A percentile compares a stretch with the other conserved stretches of the same genome.
These are phyloP conservation scores for Odontamblyopus rebecca DNA, from an alignment of 2,797 vertebrate genomes.

Conservation along the genomic window DNA sequence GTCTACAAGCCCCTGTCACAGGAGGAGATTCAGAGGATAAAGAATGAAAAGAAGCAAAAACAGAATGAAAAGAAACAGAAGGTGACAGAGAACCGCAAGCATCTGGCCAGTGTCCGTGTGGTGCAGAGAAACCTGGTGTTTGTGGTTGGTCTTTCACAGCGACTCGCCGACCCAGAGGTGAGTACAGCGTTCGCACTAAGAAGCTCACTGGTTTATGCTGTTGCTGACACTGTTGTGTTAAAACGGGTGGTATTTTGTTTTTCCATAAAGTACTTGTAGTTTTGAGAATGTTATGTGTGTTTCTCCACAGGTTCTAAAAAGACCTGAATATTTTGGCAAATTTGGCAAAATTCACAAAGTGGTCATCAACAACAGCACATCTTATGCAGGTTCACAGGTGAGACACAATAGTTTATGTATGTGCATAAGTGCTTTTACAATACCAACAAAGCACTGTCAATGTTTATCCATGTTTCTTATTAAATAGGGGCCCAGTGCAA, in stretches of 20 bases:
- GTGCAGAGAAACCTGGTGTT: constrained; percentile 99
- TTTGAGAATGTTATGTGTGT: neutral
- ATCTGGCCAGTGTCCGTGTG: constrained; percentile 96
- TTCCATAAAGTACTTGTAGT: neutral
- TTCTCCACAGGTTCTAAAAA: constrained; percentile 86
- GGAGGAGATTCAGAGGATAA: constrained; percentile 99
- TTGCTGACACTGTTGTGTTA: constrained; percentile 7
- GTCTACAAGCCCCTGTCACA: constrained; percentile 99
- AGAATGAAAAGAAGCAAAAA: constrained; percentile 99
- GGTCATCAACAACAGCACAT: constrained; percentile 95
- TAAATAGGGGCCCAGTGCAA: constrained; percentile 89
- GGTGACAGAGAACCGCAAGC: constrained; percentile 99
- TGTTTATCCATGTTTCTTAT: constrained; percentile 20
- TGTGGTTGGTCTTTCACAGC: constrained; percentile 96
- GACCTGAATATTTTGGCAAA: constrained; percentile 94
- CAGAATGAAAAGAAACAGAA: constrained; percentile 99
- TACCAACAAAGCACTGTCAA: neutral
- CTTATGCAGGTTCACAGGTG: constrained; percentile 95
- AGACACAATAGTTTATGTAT: constrained; percentile 31
- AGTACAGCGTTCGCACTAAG: constrained; percentile 31
- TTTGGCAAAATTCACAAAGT: constrained; percentile 97
- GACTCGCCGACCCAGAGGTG: constrained; percentile 97
- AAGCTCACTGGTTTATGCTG: constrained; percentile 7
- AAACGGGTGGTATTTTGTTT: constrained; percentile 14
- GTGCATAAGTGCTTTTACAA: constrained; percentile 17